Evolutionary conservation across 2,888 invertebrate genomes (phyloP).

Genomic region (Liopterus haemorrhoidalis): DNA sequence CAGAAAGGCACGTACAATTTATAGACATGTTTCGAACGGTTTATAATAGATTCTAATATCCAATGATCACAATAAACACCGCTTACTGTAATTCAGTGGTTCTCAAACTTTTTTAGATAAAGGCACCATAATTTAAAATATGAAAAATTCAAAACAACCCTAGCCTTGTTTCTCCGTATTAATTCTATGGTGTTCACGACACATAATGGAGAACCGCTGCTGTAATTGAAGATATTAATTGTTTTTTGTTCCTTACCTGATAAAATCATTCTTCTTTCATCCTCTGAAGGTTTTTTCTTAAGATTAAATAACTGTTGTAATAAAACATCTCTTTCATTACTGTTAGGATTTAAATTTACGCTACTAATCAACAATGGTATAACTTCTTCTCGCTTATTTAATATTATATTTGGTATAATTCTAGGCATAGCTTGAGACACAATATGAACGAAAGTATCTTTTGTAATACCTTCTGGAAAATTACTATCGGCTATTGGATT

Average conservation of each 20-base stretch:
- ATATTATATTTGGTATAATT: constrained; percentile 62
- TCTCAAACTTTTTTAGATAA: too few relatives aligned
- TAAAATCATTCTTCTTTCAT: constrained; percentile 56
- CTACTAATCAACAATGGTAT: constrained; percentile 60
- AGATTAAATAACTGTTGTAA: constrained; percentile 63
- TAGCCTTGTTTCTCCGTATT: too few relatives aligned
- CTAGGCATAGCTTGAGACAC: constrained; percentile 53
- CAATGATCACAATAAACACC: too few relatives aligned
- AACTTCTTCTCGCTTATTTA: constrained; percentile 63
- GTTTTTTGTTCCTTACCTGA: too few relatives aligned
- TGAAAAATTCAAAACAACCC: too few relatives aligned
- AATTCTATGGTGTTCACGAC: too few relatives aligned
- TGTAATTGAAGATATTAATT: constrained; percentile 6
- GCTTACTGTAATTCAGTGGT: too few relatives aligned
- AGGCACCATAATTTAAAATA: too few relatives aligned
- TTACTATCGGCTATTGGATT: constrained; percentile 42
- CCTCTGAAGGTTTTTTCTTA: constrained; percentile 63
- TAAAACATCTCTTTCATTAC: constrained; percentile 56
- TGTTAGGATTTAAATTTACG: constrained; percentile 54
- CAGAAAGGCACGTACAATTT: too few relatives aligned
- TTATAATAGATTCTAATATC: too few relatives aligned
- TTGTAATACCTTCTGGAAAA: constrained; percentile 41
- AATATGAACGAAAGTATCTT: constrained; percentile 48
- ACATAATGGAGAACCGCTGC: too few relatives aligned
- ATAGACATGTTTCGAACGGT: too few relatives aligned